Evolutionary conservation across 1,140 invertebrate species (phyloP), one percentile per base, ranked within the genome.

Genomic region (Alviniconcha marisindica): DNA sequence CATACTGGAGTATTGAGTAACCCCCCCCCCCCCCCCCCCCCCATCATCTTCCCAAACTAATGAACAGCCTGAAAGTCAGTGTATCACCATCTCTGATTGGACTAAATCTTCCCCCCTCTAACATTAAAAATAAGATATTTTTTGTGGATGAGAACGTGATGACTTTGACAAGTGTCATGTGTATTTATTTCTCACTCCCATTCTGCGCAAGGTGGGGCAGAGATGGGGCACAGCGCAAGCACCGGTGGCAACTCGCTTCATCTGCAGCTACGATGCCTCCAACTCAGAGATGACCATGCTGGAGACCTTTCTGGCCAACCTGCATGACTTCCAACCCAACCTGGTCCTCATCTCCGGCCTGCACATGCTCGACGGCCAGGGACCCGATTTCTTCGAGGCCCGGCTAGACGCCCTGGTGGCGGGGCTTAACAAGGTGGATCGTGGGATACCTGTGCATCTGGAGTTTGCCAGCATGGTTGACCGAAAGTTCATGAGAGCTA

Each of bases 401-500:
- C 93, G 92, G 48, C 66, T 94, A 36, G 85, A 88, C 36, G 81
- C 88, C 2, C 82, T 93, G 10, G 88, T 89, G 63, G 31, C 85
- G 54, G 89, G 91, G 44, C 85, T 94, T 48, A 63, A 88, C 33
- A 87, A 90, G 38, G 83, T 93, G 51, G 89, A 90, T 31, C 79
- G 78, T 24, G 78, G 85, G 33, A 82, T 92, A 48, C 93, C 93
- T 12, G 90, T 94, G 36, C 94, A 94, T 88, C 83, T 94, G 54
- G 92, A 94, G 82, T 87, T 94, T 40, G 94, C 93, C 42, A 94
- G 93, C 85, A 93, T 94, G 92, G 91, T 91, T 21, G 92, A 94
- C 84, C 80, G 85, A 44, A 83, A 89, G 24, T 91, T 92, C 87
- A 90, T 94, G 4, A 88, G 88, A 80, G 56, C 85, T 24, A 90